phyloP scores from a whole-genome alignment of 2,797 vertebrate species.

The Cheirogaleus major region DNA sequence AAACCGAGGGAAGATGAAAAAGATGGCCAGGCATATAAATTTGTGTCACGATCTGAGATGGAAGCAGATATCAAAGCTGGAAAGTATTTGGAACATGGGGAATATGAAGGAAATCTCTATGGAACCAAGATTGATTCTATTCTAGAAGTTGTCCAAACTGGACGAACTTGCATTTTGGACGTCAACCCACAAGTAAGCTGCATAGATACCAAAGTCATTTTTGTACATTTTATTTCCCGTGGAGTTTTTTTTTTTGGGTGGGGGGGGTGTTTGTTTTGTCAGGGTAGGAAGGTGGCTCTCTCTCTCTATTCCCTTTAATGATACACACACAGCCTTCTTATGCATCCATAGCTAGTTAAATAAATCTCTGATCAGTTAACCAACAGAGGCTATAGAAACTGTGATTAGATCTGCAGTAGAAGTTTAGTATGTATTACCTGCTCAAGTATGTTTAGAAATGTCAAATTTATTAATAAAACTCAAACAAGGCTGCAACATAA shows the following conservation, averaged over 20 bases:
- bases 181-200: conserved; percentile 96
- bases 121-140: conserved; percentile 99
- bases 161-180: conserved; percentile 97
- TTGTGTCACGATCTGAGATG: conserved; percentile 94
- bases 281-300: neutral
- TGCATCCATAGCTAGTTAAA: neutral
- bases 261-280: neutral
- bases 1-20: conserved; percentile 95
- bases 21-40: conserved; percentile 96
- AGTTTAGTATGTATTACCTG: conserved; percentile 14
- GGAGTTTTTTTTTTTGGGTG: neutral
- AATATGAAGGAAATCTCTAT: conserved; percentile 98
- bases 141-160: conserved; percentile 93
- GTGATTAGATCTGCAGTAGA: neutral
- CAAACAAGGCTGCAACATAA: neutral
- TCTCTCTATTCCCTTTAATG: neutral
- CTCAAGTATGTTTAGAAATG: conserved; percentile 11
- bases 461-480: conserved; percentile 7
- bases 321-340: neutral
- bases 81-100: conserved; percentile 96
- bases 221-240: neutral
- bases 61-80: conserved; percentile 95
- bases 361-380: neutral
- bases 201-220: conserved; percentile 1
- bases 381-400: neutral